A percentile compares a stretch with the other conserved stretches of the same genome.
Evolutionary conservation across 1,140 invertebrate species (phyloP).

Genomic region (Aphis craccivora): DNA sequence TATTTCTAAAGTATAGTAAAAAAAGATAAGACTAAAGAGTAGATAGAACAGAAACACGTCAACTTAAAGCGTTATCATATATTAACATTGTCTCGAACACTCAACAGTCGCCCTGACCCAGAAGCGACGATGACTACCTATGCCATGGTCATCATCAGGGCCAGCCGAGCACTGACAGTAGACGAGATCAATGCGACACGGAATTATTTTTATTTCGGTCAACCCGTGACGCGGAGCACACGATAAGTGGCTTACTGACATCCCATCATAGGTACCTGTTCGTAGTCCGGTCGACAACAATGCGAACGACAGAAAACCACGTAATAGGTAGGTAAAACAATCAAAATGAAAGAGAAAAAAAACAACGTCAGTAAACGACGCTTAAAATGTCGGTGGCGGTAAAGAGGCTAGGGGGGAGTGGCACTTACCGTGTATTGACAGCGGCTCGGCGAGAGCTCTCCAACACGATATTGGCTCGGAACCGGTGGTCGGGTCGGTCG

Average conservation of each 20-base stretch:
- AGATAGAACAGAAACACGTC: not conserved
- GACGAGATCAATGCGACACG: too few relatives aligned
- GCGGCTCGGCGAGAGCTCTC: not conserved
- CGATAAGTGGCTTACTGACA: not conserved
- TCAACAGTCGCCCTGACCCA: not conserved
- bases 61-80: not conserved
- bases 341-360: not conserved
- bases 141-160: not conserved
- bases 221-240: too few relatives aligned
- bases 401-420: not conserved
- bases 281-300: not conserved
- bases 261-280: not conserved
- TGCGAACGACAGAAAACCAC: not conserved
- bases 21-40: not conserved
- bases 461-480: not conserved
- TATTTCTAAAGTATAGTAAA: not conserved
- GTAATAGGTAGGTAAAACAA: not conserved
- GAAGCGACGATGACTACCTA: not conserved
- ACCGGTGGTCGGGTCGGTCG: not conserved
- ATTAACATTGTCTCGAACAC: not conserved
- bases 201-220: not conserved
- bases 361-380: not conserved
- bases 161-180: not conserved
- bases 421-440: not conserved
- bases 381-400: not conserved